phyloP scores from a whole-genome alignment of 2,797 vertebrate species.

The Linurgus olivaceus region DNA sequence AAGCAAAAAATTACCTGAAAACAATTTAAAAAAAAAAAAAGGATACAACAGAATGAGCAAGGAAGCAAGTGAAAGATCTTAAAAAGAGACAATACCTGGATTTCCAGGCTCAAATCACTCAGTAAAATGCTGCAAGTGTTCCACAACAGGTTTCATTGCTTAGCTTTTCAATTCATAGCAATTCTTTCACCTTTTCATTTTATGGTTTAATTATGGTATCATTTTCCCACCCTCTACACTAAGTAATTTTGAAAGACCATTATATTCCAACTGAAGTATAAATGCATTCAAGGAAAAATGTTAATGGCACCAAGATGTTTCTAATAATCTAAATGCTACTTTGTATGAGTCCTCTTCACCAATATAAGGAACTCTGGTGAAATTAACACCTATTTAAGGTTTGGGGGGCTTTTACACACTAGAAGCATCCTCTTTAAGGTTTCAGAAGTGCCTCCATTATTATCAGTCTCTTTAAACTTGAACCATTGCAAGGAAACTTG shows the following conservation, averaged over 20 bases:
- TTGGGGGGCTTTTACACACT: neutral
- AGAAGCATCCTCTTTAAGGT: neutral
- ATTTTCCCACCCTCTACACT: neutral
- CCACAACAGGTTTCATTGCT: fast-evolving
- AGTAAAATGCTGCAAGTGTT: neutral
- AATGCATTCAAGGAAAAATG: neutral
- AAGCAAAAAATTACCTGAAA: neutral
- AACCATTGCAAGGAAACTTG: neutral
- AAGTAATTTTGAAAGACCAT: neutral
- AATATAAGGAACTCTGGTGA: neutral
- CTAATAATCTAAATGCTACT: neutral
- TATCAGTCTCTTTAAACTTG: neutral
- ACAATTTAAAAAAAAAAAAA: neutral
- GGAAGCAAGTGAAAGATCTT: neutral
- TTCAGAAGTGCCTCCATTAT: neutral
- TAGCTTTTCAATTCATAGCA: neutral
- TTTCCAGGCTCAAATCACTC: neutral
- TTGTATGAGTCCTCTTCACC: neutral
- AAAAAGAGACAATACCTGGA: neutral
- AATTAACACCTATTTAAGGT: neutral
- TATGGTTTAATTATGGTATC: neutral
- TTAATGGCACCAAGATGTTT: neutral
- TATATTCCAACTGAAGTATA: neutral
- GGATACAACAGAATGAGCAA: neutral
- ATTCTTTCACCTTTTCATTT: neutral